phyloP scores from a whole-genome alignment of 2,797 vertebrate genomes.

The Sebastes vulpes region DNA sequence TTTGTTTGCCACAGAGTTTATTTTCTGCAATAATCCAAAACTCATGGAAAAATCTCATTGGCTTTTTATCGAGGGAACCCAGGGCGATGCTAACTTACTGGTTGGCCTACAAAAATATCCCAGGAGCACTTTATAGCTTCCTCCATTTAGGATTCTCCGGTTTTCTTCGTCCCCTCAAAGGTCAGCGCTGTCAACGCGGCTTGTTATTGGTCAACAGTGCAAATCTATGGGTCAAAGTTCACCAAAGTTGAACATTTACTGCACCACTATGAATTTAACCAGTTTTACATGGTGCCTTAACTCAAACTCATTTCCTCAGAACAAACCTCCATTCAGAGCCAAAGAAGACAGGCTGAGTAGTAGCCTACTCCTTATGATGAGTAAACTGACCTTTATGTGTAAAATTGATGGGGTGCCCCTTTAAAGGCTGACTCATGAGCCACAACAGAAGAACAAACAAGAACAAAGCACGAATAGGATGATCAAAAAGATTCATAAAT shows the following conservation, averaged over 20 bases:
- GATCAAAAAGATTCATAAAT: neutral
- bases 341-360: neutral
- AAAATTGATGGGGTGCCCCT: neutral
- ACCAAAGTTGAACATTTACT: neutral
- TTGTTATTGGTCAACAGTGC: neutral
- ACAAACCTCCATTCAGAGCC: neutral
- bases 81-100: too few relatives aligned
- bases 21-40: too few relatives aligned
- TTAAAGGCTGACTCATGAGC: neutral
- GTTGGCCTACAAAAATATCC: too few relatives aligned
- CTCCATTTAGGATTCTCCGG: neutral
- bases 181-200: neutral
- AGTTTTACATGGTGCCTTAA: neutral
- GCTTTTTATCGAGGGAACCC: too few relatives aligned
- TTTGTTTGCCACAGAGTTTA: too few relatives aligned
- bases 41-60: too few relatives aligned
- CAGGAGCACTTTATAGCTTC: neutral
- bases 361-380: neutral
- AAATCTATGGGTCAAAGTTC: neutral
- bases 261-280: neutral
- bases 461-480: neutral
- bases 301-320: neutral
- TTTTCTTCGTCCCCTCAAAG: neutral
- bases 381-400: neutral
- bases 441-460: neutral